These are phyloP conservation scores for Cerastoderma edule DNA, from an alignment of 2,888 invertebrate species.

Conservation along the genomic window DNA sequence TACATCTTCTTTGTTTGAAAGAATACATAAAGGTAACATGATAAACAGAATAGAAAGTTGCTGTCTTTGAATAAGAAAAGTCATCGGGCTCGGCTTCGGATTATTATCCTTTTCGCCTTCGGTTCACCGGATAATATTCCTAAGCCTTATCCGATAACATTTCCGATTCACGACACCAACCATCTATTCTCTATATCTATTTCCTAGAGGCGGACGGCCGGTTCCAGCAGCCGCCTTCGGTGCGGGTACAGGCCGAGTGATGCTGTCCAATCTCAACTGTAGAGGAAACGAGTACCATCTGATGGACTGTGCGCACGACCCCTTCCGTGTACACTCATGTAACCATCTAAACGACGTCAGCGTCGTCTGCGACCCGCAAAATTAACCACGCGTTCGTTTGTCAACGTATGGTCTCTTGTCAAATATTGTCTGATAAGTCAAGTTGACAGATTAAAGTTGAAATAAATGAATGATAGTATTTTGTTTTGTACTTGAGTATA, in stretches of 20 bases:
- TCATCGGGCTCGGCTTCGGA: not conserved
- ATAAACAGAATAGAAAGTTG: not conserved
- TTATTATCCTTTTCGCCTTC: not conserved
- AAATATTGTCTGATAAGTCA: no score
- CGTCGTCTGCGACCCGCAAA: slow-evolving; percentile 7
- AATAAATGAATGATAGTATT: no score
- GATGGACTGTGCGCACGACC: slow-evolving; percentile 7
- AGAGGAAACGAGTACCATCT: not conserved
- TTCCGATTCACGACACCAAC: not conserved
- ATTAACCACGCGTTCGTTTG: no score
- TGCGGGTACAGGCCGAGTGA: slow-evolving; percentile 5
- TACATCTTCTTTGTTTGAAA: no score
- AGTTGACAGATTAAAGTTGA: no score
- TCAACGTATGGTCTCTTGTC: no score
- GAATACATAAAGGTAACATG: no score
- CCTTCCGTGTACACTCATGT: slow-evolving; percentile 11
- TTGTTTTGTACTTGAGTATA: no score
- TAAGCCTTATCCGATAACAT: not conserved
- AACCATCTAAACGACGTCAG: slow-evolving; percentile 10
- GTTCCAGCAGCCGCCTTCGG: slow-evolving; percentile 9
- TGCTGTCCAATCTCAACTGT: slow-evolving; percentile 11
- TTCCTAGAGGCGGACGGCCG: slow-evolving; percentile 11
- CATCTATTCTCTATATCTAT: no score
- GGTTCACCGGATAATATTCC: not conserved
- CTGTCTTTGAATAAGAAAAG: not conserved